phyloP scores from a whole-genome alignment of 2,888 invertebrate genomes.

The Anticlea derivata region DNA sequence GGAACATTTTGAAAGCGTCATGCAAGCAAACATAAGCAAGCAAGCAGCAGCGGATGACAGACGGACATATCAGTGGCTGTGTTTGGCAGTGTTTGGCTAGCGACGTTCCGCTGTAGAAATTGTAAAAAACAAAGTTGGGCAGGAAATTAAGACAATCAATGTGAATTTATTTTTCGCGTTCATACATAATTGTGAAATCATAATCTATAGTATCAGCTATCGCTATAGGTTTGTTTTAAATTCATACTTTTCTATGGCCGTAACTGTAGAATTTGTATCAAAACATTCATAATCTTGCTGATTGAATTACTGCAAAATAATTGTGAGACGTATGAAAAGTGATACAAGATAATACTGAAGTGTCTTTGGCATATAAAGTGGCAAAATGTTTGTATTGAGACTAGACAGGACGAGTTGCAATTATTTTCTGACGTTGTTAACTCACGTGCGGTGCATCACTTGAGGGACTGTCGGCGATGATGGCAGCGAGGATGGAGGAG shows the following conservation, averaged over 20 bases:
- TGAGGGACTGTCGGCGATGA: slow-evolving; percentile 50
- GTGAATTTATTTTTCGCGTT: slow-evolving; percentile 15
- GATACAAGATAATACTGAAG: slow-evolving; percentile 23
- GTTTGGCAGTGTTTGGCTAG: slow-evolving; percentile 33
- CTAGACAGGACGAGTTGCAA: slow-evolving; percentile 70
- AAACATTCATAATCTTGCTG: slow-evolving; percentile 60
- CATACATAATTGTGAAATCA: neutral
- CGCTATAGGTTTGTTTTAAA: neutral
- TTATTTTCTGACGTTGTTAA: slow-evolving; percentile 65
- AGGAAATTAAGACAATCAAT: slow-evolving; percentile 23
- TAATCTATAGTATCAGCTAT: neutral
- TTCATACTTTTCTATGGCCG: slow-evolving; percentile 42
- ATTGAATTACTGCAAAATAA: slow-evolving; percentile 42
- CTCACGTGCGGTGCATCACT: slow-evolving; percentile 68
- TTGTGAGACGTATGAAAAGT: slow-evolving; percentile 38
- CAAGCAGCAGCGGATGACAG: slow-evolving; percentile 13
- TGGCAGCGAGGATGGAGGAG: slow-evolving; percentile 58
- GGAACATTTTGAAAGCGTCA: slow-evolving; percentile 20
- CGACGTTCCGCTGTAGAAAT: slow-evolving; percentile 30
- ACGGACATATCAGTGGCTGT: slow-evolving; percentile 15
- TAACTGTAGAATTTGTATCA: slow-evolving; percentile 63
- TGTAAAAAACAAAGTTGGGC: slow-evolving; percentile 26
- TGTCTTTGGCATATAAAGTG: slow-evolving; percentile 42
- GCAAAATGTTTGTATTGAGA: slow-evolving; percentile 66
- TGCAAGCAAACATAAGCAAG: neutral